Conservation (phyloP, 2,888 invertebrate genomes). For the Luperina testacea region DNA sequence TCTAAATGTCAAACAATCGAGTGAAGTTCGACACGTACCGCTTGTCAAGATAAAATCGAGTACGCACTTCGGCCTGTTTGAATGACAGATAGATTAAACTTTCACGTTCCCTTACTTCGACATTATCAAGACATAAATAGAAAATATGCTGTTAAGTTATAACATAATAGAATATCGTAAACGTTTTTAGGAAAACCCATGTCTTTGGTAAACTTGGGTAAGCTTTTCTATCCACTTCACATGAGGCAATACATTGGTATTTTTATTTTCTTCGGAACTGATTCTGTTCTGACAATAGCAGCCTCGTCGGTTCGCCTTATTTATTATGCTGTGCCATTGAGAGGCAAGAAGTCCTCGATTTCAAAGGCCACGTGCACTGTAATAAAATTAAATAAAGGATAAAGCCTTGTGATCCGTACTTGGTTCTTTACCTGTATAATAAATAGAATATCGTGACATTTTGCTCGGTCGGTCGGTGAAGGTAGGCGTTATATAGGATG, state of each 20-base stretch:
- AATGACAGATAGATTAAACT: slow-evolving; percentile 74
- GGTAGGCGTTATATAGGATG: slow-evolving; percentile 2
- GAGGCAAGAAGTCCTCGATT: slow-evolving; percentile 21
- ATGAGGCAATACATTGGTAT: slow-evolving; percentile 23
- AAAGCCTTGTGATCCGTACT: slow-evolving; percentile 46
- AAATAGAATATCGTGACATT: slow-evolving; percentile 45
- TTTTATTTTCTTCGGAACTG: slow-evolving; percentile 55
- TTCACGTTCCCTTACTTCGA: slow-evolving; percentile 60
- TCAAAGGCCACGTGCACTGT: slow-evolving; percentile 36
- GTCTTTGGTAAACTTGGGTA: not conserved
- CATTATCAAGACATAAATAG: slow-evolving; percentile 52
- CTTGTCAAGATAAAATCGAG: slow-evolving; percentile 74
- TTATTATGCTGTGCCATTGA: slow-evolving; percentile 49
- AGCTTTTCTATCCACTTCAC: slow-evolving; percentile 16
- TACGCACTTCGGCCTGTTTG: slow-evolving; percentile 61
- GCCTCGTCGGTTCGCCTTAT: slow-evolving; percentile 46
- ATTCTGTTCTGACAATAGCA: slow-evolving; percentile 46
- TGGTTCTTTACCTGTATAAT: slow-evolving; percentile 14
- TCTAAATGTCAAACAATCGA: slow-evolving; percentile 71
- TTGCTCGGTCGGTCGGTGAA: slow-evolving; percentile 18
- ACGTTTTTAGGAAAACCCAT: slow-evolving; percentile 22
- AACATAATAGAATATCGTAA: slow-evolving; percentile 22
- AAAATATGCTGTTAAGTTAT: slow-evolving; percentile 40
- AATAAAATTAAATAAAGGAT: slow-evolving; percentile 45
- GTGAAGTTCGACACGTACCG: slow-evolving; percentile 67